Evolutionary conservation across 1,140 invertebrate species (phyloP), one percentile per base, ranked within the genome.

Genomic region (Chrysomallon squamiferum): DNA sequence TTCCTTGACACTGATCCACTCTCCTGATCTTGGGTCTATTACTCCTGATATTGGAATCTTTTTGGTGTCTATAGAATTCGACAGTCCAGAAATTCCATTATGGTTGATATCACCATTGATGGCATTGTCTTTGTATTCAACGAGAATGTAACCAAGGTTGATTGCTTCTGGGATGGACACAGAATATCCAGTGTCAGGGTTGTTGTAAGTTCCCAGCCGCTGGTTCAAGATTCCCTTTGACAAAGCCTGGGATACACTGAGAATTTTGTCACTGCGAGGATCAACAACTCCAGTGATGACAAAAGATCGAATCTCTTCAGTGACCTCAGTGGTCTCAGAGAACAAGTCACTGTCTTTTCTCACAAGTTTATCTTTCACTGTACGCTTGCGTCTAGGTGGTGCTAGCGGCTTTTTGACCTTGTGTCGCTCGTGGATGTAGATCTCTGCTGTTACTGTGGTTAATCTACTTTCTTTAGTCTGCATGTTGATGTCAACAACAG

Each of bases 171-270:
- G 95, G 70, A 97, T 79, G 15, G 89, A 92, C 1, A 97, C 77
- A 3, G 89, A 83, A 71, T 94, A 90, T 56, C 93, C 93, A 64
- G 90, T 89, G 77, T 92, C 89, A 9, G 93, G 91, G 88, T 96
- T 92, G 54, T 61, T 87, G 49, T 85, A 86, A 1, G 73, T 76
- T 4, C 93, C 93, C 69, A 90, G 91, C 15, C 72, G 65, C 7
- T 89, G 88, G 87, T 97, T 93, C 63, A 98, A 82, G 52, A 98
- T 88, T 49, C 94, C 94, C 71, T 93, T 88, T 54, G 92, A 88
- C 6, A 98, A 87, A 0, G 95, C 96, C 85, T 97, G 91, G 32
- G 90, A 90, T 4, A 97, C 91, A 22, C 88, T 92, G 0, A 98
- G 73, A 5, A 89, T 85, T 73, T 95, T 90, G 63, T 93, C 93